Percentiles rank a stretch among this genome's conserved stretches.
phyloP scores from a whole-genome alignment of 2,888 invertebrate genomes.

The Pimpla rufipes region DNA sequence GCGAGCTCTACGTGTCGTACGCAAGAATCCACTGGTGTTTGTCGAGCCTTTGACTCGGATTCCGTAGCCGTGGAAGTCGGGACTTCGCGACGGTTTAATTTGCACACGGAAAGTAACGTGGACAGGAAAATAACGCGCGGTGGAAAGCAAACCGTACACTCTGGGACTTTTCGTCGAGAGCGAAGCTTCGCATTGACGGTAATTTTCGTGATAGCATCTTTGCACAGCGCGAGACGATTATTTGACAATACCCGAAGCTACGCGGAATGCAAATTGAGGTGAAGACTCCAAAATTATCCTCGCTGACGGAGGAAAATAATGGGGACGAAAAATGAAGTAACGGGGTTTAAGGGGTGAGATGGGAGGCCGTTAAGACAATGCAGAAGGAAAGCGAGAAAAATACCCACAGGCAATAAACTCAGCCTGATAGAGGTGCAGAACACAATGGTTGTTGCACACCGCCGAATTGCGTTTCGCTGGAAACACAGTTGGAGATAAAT shows the following conservation, averaged over 20 bases:
- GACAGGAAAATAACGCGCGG: neutral
- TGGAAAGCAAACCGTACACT: neutral
- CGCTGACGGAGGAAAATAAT: neutral
- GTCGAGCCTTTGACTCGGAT: slow-evolving; percentile 18
- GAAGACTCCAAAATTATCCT: neutral
- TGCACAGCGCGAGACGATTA: neutral
- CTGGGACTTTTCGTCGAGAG: neutral
- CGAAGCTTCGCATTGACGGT: neutral
- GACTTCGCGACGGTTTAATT: slow-evolving; percentile 22
- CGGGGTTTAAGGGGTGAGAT: neutral
- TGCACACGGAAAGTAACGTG: slow-evolving; percentile 2
- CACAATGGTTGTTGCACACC: too few relatives aligned
- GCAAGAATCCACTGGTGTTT: slow-evolving; percentile 22
- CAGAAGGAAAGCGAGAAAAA: neutral
- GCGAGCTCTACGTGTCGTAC: neutral
- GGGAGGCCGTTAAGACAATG: neutral
- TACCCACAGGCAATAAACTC: too few relatives aligned
- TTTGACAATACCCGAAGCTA: slow-evolving; percentile 6
- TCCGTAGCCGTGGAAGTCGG: slow-evolving; percentile 11
- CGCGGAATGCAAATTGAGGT: neutral
- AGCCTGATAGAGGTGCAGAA: too few relatives aligned
- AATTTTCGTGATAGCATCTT: slow-evolving; percentile 10
- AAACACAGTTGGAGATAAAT: too few relatives aligned
- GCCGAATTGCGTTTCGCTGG: too few relatives aligned
- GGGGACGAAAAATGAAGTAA: neutral